A percentile compares a stretch with the other conserved stretches of the same genome.
Evolutionary conservation across 1,140 invertebrate species (phyloP).

Genomic region (Anthonomus grandis): DNA sequence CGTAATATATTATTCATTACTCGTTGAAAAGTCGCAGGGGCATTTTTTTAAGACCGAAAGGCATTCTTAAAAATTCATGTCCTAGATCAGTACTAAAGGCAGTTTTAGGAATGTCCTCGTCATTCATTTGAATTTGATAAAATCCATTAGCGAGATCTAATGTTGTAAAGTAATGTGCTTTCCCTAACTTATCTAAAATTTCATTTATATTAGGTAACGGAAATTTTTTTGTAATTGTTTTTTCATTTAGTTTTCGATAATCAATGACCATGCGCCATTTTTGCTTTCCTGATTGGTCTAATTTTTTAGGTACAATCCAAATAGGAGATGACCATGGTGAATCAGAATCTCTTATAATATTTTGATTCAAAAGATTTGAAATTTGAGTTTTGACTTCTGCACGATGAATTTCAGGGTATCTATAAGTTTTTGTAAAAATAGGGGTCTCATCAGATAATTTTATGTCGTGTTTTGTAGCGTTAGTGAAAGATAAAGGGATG

Average conservation of each 20-base stretch:
- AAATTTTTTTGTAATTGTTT: conserved; percentile 49
- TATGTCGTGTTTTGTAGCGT: too few relatives aligned
- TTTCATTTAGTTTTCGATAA: conserved; percentile 48
- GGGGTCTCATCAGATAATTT: too few relatives aligned
- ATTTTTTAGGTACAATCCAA: too few relatives aligned
- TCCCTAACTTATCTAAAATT: conserved; percentile 44
- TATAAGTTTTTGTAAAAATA: too few relatives aligned
- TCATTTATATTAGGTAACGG: conserved; percentile 52
- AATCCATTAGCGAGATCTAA: conserved; percentile 51
- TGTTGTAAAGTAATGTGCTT: conserved; percentile 44
- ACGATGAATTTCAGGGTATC: too few relatives aligned
- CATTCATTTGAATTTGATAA: conserved; percentile 49
- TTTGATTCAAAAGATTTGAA: too few relatives aligned
- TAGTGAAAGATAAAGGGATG: too few relatives aligned
- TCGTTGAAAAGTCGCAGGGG: conserved; percentile 49
- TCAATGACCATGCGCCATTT: conserved; percentile 47
- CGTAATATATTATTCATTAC: conserved; percentile 47
- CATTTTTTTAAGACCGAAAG: conserved; percentile 49
- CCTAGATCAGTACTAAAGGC: conserved; percentile 43
- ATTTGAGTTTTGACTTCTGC: too few relatives aligned
- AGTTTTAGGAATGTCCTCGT: conserved; percentile 45
- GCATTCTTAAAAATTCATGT: conserved; percentile 45
- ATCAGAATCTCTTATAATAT: too few relatives aligned
- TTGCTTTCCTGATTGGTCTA: too few relatives aligned
- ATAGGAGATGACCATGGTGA: too few relatives aligned